Evolutionary conservation across 2,888 invertebrate genomes (phyloP).

Genomic region (Scelioninae gen. 2): DNA sequence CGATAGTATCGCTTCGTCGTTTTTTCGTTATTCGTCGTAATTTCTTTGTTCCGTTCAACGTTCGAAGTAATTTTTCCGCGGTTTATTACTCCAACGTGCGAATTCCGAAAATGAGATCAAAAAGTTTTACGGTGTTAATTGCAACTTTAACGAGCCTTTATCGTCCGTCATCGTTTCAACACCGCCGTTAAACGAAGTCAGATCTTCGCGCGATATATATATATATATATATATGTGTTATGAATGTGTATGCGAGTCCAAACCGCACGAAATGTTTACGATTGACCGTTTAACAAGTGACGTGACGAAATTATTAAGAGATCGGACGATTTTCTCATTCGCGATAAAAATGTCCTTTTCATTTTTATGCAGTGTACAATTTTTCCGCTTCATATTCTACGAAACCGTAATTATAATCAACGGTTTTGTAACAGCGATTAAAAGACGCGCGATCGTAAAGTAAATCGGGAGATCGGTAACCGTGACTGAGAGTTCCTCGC

Average conservation of each 20-base stretch:
- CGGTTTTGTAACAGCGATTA: conserved; percentile 17
- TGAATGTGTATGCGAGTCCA: no score
- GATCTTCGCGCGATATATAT: no score
- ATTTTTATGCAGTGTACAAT: conserved; percentile 8
- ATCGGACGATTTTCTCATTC: conserved; percentile 15
- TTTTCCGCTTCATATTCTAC: conserved; percentile 9
- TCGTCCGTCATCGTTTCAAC: conserved; percentile 34
- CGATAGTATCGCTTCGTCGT: no score
- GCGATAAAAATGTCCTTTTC: not conserved
- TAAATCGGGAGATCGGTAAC: conserved; percentile 16
- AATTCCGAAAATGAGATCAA: conserved; percentile 8
- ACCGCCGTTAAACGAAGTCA: conserved; percentile 28
- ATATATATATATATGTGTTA: conserved; percentile 17
- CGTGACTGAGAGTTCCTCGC: conserved; percentile 34
- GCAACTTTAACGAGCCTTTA: conserved; percentile 32
- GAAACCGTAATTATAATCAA: conserved; percentile 26
- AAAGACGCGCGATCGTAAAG: conserved; percentile 11
- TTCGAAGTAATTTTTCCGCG: conserved; percentile 4
- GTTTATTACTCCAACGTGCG: conserved; percentile 21
- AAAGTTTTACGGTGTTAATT: conserved; percentile 33
- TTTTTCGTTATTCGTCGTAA: no score
- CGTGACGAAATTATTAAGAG: conserved; percentile 25
- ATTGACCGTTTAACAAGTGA: conserved; percentile 2
- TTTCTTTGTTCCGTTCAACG: no score
- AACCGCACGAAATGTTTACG: conserved; percentile 3